Conservation (phyloP, 2,888 invertebrate species). For the Cactoblastis cactorum region DNA sequence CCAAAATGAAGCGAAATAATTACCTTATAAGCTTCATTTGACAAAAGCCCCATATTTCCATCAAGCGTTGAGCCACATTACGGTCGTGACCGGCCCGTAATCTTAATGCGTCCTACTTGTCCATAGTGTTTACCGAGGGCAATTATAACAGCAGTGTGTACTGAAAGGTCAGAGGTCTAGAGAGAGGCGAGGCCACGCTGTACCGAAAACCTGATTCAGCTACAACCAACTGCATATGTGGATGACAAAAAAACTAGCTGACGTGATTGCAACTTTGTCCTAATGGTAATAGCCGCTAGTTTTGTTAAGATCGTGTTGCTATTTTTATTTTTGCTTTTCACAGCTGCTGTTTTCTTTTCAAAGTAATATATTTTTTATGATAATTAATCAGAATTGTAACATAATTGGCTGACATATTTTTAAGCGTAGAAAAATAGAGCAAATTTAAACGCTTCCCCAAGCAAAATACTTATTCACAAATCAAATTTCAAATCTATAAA, state of each 20-base stretch:
- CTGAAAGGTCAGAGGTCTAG: conserved; percentile 6
- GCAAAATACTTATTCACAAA: too few species aligned
- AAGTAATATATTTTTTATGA: too few species aligned
- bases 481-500: too few species aligned
- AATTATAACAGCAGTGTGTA: conserved; percentile 3
- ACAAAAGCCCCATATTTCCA: not conserved
- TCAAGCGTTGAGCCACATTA: not conserved
- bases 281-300: not conserved
- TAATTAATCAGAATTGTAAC: too few species aligned
- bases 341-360: too few species aligned
- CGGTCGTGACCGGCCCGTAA: not conserved
- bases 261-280: not conserved
- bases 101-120: not conserved
- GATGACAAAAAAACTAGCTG: not conserved
- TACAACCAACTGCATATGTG: not conserved
- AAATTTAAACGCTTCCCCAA: too few species aligned
- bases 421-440: too few species aligned
- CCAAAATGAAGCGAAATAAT: not conserved
- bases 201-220: conserved; percentile 1
- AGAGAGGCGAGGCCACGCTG: not conserved
- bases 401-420: too few species aligned
- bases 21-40: not conserved
- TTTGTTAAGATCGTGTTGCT: too few species aligned
- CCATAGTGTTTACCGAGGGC: not conserved
- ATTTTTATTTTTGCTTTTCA: too few species aligned